Base-by-base conservation (phyloP, 2,888 invertebrate genomes). In the Protodeltote pygarga region DNA sequence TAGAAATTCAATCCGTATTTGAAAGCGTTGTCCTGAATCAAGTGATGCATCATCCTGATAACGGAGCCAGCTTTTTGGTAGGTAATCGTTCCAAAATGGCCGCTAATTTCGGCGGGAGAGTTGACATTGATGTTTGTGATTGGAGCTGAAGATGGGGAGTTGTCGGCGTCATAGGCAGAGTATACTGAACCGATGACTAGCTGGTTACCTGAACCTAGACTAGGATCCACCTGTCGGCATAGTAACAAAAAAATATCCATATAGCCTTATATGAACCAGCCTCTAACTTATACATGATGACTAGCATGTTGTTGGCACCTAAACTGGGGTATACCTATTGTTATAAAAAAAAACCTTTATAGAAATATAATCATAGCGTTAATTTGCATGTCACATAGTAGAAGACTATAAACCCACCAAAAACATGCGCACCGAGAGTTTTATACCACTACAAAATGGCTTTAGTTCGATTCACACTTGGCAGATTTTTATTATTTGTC, bases 161-260 rank as follows among this genome's bases (percentile, higher is more conserved):
- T 92, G 57, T 96, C 96, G 9, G 87, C 89, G 3, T 78, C 83
- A 51, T 95, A 93, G 0, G 94, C 95, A 0, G 87, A 71, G 51
- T 96, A 96, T 0, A 96, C 78, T 40, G 95, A 94, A 19, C 95
- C 94, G 0, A 78, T 86, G 3, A 91, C 87, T 0, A 96, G 94
- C 67, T 95, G 94, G 21, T 94, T 93, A 4, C 92, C 93, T 61
- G 96, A 79, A 25, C 93, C 93, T 85, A 95, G 94, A 0, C 92
- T 84, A 0, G 93, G 92, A 63, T 94, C 93, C 5, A 94, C 91
- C 95, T 95, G 58, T 11, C 61, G 52, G 6, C 25, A 9, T 29
- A 20, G 10, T 17, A 29, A 16, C 41, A n/a, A 11, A 9, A 10
- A 20, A 23, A 17, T 13, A n/a, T 6, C 8, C 29, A 4, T 19